A percentile compares a stretch with the other conserved stretches of the same genome.
Evolutionary conservation across 2,113 vertebrate species (phyloP).

Genomic region (Apaloderma vittatum): DNA sequence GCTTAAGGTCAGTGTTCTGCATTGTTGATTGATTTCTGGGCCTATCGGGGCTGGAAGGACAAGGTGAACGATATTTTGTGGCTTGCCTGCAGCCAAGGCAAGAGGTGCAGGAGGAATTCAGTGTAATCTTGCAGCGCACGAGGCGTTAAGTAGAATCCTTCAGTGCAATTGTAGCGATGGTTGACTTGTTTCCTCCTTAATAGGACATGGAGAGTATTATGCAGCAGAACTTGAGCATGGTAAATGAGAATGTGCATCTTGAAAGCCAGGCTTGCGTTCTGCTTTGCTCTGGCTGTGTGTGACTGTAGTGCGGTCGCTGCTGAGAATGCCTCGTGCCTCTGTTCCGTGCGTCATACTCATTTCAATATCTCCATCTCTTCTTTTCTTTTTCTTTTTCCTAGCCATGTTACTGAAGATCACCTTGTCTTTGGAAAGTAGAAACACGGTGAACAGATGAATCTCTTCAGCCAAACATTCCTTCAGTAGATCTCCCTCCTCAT

Average conservation of each 20-base stretch:
- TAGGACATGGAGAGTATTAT: background rate
- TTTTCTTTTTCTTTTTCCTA: slow-evolving; percentile 2
- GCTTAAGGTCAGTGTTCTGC: background rate
- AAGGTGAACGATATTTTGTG: background rate
- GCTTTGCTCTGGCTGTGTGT: background rate
- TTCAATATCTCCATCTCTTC: background rate
- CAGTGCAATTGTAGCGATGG: background rate
- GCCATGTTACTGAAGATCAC: slow-evolving; percentile 50
- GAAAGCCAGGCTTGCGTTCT: background rate
- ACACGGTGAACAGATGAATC: slow-evolving; percentile 71
- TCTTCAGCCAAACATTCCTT: background rate
- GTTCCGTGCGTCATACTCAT: background rate
- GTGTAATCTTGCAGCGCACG: background rate
- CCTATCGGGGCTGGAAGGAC: background rate
- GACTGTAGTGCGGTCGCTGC: background rate
- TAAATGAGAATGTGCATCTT: background rate
- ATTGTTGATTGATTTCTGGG: background rate
- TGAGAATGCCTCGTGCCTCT: background rate
- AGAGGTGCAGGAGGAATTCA: background rate
- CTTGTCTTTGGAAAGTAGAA: slow-evolving; percentile 18
- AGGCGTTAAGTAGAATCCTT: background rate
- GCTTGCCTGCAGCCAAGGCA: background rate
- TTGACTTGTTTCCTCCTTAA: background rate
- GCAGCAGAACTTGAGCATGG: background rate
- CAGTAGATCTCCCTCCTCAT: background rate